A percentile compares a stretch with the other conserved stretches of the same genome.
Evolutionary conservation across 2,888 invertebrate genomes (phyloP).

Genomic region (Lagria hirta): DNA sequence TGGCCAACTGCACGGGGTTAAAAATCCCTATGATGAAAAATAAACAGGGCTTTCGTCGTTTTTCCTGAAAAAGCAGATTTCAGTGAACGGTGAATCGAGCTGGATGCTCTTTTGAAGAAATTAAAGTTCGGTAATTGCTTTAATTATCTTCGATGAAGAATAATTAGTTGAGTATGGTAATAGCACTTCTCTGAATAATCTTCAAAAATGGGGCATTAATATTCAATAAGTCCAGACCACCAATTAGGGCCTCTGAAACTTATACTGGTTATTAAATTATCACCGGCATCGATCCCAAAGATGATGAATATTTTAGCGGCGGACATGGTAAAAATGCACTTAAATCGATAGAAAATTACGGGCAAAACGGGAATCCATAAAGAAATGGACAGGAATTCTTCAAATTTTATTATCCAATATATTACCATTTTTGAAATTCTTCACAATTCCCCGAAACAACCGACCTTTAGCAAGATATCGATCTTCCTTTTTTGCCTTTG

Average conservation of each 20-base stretch:
- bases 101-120: slow-evolving; percentile 46
- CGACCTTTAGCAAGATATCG: no score
- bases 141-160: slow-evolving; percentile 37
- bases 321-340: slow-evolving; percentile 25
- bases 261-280: slow-evolving; percentile 45
- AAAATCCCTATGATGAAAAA: slow-evolving; percentile 54
- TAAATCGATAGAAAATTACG: slow-evolving; percentile 25
- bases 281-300: slow-evolving; percentile 31
- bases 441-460: no score
- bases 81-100: slow-evolving; percentile 43
- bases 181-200: slow-evolving; percentile 16
- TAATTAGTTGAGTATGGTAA: slow-evolving; percentile 20
- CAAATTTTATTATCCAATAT: no score
- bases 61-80: slow-evolving; percentile 45
- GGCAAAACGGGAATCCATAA: no score
- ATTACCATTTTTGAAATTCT: no score
- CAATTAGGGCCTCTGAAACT: slow-evolving; percentile 45
- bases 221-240: slow-evolving; percentile 41
- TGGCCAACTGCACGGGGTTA: slow-evolving; percentile 47
- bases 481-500: no score
- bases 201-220: slow-evolving; percentile 36
- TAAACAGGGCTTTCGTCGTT: slow-evolving; percentile 52
- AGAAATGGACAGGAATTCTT: no score
- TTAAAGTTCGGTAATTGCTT: slow-evolving; percentile 45
- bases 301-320: slow-evolving; percentile 24